Percentiles rank a stretch among this genome's conserved stretches.
Evolutionary conservation across 2,888 invertebrate species (phyloP).

Genomic region (Leucophenga maculata): DNA sequence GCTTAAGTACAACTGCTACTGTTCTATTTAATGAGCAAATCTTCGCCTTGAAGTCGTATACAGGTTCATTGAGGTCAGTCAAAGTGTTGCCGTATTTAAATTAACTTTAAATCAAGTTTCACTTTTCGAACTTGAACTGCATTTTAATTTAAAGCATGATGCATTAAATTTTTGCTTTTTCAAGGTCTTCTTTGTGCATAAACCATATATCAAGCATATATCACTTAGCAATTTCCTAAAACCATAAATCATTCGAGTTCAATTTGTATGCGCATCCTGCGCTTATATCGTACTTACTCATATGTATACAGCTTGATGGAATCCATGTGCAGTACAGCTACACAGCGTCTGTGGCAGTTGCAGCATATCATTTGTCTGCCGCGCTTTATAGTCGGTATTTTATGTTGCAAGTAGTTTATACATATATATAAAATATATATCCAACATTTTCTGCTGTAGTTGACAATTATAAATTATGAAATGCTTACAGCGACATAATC

Average conservation of each 20-base stretch:
- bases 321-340: neutral
- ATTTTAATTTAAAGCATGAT: neutral
- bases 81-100: neutral
- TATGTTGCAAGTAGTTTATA: too few relatives aligned
- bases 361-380: conserved; percentile 18
- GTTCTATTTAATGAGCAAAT: too few relatives aligned
- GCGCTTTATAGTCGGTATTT: conserved; percentile 25
- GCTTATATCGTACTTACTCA: conserved; percentile 2
- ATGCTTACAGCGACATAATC: conserved; percentile 59
- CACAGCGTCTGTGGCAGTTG: conserved; percentile 39
- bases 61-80: neutral
- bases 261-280: conserved; percentile 46
- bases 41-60: too few relatives aligned
- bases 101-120: neutral
- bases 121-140: neutral
- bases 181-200: conserved; percentile 46
- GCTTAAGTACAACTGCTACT: neutral
- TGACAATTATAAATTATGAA: conserved; percentile 62
- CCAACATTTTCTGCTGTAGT: neutral
- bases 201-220: conserved; percentile 44
- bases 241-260: conserved; percentile 55
- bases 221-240: conserved; percentile 60
- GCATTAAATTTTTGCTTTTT: conserved; percentile 32
- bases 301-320: neutral
- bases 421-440: too few relatives aligned